These are phyloP conservation scores for Zaprionus obscuricornis DNA, from an alignment of 2,888 invertebrate species.

Conservation along the genomic window DNA sequence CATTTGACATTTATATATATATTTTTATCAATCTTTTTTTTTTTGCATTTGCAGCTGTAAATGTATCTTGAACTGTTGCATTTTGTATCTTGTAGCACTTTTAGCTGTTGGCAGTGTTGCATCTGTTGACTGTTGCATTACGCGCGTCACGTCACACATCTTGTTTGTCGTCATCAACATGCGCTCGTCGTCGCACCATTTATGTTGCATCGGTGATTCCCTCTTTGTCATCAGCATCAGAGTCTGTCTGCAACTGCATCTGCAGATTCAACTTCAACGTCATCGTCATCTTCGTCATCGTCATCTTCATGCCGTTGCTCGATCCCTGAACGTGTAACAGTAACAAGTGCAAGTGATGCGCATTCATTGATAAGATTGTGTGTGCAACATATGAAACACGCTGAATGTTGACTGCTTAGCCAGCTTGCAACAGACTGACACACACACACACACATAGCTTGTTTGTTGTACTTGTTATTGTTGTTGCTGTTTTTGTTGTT, in stretches of 20 bases:
- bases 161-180: conserved; percentile 40
- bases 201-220: conserved; percentile 63
- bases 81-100: conserved; percentile 6
- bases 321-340: too few species aligned
- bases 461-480: conserved; percentile 14
- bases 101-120: background rate
- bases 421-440: too few species aligned
- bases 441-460: too few species aligned
- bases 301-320: conserved; percentile 15
- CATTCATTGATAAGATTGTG: conserved; percentile 76
- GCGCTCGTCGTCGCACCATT: conserved; percentile 62
- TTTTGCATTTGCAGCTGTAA: conserved; percentile 3
- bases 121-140: conserved; percentile 13
- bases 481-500: conserved; percentile 20
- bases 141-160: conserved; percentile 60
- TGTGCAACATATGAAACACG: conserved; percentile 52
- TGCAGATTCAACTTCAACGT: too few species aligned
- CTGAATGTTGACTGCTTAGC: background rate
- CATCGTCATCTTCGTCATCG: background rate
- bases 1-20: too few species aligned
- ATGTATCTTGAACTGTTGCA: conserved; percentile 4
- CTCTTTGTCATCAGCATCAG: too few species aligned
- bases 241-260: too few species aligned
- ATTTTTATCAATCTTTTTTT: too few species aligned
- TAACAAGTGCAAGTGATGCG: conserved; percentile 79